Conservation (phyloP, 2,888 invertebrate species). For the Drosophila mayaguana region DNA sequence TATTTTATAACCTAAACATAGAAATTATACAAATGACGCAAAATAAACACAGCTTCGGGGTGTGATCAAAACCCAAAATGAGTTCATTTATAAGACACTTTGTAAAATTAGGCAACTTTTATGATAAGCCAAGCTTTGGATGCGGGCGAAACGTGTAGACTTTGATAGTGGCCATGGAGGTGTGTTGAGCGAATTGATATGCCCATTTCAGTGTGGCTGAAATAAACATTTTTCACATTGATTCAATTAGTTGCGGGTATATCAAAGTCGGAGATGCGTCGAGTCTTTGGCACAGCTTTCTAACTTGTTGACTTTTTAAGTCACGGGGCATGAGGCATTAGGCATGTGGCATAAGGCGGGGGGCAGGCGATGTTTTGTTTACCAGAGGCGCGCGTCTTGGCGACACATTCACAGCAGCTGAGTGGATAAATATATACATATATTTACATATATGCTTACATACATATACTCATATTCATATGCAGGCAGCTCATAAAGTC, state of each 20-base stretch:
- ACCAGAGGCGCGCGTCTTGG: constrained; percentile 47
- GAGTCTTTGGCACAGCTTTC: constrained; percentile 10
- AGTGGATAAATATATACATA: constrained; percentile 24
- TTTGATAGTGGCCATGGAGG: background rate
- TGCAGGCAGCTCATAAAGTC: constrained; percentile 11
- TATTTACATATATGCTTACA: background rate
- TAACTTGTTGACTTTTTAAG: constrained; percentile 48
- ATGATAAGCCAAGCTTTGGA: background rate
- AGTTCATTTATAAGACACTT: constrained; percentile 3
- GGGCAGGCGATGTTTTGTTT: constrained; percentile 34
- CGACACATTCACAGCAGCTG: constrained; percentile 55
- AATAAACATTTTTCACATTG: background rate
- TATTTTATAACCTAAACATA: background rate
- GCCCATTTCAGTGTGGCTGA: background rate
- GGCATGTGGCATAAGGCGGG: constrained; percentile 24
- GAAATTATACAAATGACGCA: background rate
- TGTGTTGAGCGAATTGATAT: constrained; percentile 1
- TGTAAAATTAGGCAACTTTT: background rate
- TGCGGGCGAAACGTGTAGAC: constrained; percentile 1
- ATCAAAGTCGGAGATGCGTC: constrained; percentile 24
- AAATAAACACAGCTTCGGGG: background rate
- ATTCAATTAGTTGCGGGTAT: constrained; percentile 29
- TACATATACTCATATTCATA: background rate
- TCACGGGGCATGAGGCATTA: constrained; percentile 5
- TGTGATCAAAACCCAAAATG: background rate